Percentiles rank a stretch among this genome's conserved stretches.
Conservation (phyloP, 2,888 invertebrate species). For the Mesorhabditis belari region DNA sequence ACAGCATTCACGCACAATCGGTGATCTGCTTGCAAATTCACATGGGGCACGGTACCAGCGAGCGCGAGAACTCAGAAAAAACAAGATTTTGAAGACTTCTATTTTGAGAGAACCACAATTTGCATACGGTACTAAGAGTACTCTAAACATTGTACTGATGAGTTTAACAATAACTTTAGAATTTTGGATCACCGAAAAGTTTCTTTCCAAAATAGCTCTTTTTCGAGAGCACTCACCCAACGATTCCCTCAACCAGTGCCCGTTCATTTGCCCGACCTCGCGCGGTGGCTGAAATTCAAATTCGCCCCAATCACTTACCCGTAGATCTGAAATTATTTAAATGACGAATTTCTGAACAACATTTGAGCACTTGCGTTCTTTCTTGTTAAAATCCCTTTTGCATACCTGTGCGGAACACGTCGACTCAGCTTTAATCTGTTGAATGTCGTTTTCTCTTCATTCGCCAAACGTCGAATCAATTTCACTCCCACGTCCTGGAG, state of each 20-base stretch:
- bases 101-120: no score
- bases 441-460: constrained; percentile 34
- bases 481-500: constrained; percentile 29
- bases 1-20: constrained; percentile 30
- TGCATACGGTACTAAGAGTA: no score
- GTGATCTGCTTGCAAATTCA: constrained; percentile 33
- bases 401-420: constrained; percentile 39
- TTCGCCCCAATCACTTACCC: constrained; percentile 45
- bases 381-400: no score
- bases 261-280: constrained; percentile 30
- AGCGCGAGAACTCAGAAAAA: constrained; percentile 19
- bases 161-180: no score
- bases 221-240: constrained; percentile 16
- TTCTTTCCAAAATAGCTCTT: no score
- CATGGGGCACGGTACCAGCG: constrained; percentile 37
- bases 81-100: no score
- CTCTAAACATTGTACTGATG: no score
- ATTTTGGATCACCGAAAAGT: no score
- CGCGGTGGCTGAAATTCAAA: constrained; percentile 35
- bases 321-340: constrained; percentile 22
- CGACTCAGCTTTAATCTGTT: constrained; percentile 42
- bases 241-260: constrained; percentile 38
- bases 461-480: constrained; percentile 34
- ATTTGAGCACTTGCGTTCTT: no score
- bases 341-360: background rate